These are phyloP conservation scores for Drosophila antonietae DNA, from an alignment of 2,888 invertebrate genomes.

Conservation along the genomic window DNA sequence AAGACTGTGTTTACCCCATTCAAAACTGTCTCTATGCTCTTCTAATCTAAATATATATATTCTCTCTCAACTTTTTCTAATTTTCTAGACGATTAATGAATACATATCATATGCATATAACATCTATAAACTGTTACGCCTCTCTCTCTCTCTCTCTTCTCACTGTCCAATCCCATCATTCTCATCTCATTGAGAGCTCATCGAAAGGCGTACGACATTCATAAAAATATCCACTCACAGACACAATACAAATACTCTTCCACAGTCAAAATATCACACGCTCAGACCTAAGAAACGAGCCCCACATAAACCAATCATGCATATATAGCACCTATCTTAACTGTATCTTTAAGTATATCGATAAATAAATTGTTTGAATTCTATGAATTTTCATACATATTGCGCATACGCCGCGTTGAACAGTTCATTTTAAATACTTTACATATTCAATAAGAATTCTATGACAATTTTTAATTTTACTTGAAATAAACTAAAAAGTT, in stretches of 20 bases:
- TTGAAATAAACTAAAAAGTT: not conserved
- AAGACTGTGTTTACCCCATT: constrained; percentile 27
- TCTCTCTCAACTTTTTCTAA: constrained; percentile 82
- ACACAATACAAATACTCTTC: constrained; percentile 27
- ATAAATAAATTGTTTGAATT: constrained; percentile 15
- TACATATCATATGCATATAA: constrained; percentile 72
- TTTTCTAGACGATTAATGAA: constrained; percentile 84
- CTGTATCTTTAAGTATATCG: constrained; percentile 25
- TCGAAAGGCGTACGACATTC: constrained; percentile 46
- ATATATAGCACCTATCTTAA: constrained; percentile 44
- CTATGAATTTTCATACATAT: constrained; percentile 31
- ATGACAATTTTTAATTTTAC: not conserved
- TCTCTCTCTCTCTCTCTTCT: constrained; percentile 49
- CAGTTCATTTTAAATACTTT: constrained; percentile 22
- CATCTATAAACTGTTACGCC: constrained; percentile 66
- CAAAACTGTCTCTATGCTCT: constrained; percentile 74
- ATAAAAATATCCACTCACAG: constrained; percentile 36
- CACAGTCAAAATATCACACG: constrained; percentile 57
- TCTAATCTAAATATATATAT: constrained; percentile 79
- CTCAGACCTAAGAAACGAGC: constrained; percentile 28
- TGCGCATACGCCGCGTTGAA: constrained; percentile 43
- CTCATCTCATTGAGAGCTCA: constrained; percentile 65
- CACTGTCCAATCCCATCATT: constrained; percentile 38
- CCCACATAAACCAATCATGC: constrained; percentile 44
- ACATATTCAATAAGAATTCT: constrained; percentile 10